Conservation (phyloP, 2,888 invertebrate genomes). For the Hydriomena furcata region DNA sequence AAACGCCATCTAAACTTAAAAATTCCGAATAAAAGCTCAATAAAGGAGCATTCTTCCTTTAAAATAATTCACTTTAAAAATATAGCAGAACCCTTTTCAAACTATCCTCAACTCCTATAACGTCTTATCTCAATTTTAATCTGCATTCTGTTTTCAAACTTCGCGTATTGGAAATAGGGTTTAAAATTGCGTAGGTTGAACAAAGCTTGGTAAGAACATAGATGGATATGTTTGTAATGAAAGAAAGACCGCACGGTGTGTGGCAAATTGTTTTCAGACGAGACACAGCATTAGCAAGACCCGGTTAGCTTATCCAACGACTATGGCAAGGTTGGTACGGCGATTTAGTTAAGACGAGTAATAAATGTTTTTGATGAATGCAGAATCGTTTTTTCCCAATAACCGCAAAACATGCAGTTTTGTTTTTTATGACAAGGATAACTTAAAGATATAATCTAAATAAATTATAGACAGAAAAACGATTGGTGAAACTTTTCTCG, state of each 20-base stretch:
- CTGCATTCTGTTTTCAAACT: constrained; percentile 3
- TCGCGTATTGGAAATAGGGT: constrained; percentile 10
- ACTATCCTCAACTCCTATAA: constrained; percentile 35
- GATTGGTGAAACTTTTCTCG: no score
- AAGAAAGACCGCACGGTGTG: constrained; percentile 72
- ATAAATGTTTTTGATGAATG: no score
- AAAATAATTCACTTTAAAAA: constrained; percentile 59
- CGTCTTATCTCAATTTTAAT: constrained; percentile 6
- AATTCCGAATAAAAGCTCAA: background rate
- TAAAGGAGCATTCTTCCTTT: constrained; percentile 38
- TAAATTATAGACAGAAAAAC: no score
- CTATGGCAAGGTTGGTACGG: constrained; percentile 17
- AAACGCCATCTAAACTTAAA: constrained; percentile 1
- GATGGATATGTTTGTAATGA: constrained; percentile 58
- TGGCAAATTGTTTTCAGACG: constrained; percentile 80
- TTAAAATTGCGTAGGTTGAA: background rate
- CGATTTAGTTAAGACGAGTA: constrained; percentile 1
- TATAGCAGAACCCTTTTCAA: constrained; percentile 48
- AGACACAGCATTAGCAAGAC: constrained; percentile 69
- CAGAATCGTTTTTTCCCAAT: no score
- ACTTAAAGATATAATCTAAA: no score
- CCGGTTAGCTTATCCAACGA: constrained; percentile 2
- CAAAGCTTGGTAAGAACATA: constrained; percentile 28
- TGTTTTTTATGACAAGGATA: no score
- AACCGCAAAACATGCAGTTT: no score